Base-by-base conservation (phyloP, 2,888 invertebrate genomes). In the Chymomyza fuscimana region DNA sequence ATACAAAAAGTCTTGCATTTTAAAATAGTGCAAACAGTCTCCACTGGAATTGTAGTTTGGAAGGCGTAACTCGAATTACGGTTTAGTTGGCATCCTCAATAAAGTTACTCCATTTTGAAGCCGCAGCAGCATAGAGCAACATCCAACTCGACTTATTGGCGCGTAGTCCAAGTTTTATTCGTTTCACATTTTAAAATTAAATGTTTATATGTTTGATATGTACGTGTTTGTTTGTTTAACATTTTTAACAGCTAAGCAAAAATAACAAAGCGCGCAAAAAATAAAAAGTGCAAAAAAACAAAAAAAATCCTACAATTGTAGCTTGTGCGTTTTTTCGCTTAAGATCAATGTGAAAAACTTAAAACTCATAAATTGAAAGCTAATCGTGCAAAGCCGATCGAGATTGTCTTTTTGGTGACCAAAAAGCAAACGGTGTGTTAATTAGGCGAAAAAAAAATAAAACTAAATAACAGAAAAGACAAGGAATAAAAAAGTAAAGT, bases 321-420 rank as follows among this genome's bases (percentile, higher is more conserved):
- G 50, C 51, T 76, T 36, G 73, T 64, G 79, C 65, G 87, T 85
- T 83, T 69, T 73, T 76, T 69, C 73, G 76, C 65, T 59, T 64
- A 16, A 72, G 84, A 86, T 86, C 56, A 65, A 65, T 70, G 66
- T 46, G 68, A 69, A 65, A 71, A 78, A 69, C 72, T 82, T 83
- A 65, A 71, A 78, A 70, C 72, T 82, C 86, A 85, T 83, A 83
- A 83, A 87, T 79, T 82, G 81, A 25, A 66, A 62, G 74, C 74
- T 80, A 85, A 83, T 83, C 87, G 73, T 63, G 71, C 76, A 74
- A 68, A 61, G 63, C 50, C 46, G 58, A 75, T 61, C 78, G 75
- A 78, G 72, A 63, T 63, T 62, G 65, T 56, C 32, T 5, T 58
- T 19, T 22, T 54, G 54, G 52, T 9, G 51, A 61, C 25, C 71